Evolutionary conservation across 30 jellyfish, hydroid and myxozoan genomes (phyloP).

Genomic region (Cassiopea xamachana): DNA sequence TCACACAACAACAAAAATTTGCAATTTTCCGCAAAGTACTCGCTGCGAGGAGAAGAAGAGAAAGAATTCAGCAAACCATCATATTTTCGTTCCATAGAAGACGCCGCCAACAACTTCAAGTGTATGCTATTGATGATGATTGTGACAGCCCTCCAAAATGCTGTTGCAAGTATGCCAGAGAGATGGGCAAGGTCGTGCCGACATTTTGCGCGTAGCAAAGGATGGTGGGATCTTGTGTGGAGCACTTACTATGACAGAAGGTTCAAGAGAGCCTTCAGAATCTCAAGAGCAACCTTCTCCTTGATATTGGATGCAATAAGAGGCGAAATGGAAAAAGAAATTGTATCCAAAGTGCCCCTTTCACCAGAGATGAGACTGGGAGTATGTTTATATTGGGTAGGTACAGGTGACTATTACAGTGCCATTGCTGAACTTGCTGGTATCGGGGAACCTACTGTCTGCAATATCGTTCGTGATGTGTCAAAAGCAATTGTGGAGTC

Average conservation of each 20-base stretch:
- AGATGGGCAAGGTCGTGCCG: neutral
- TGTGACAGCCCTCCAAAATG: slow-evolving; percentile 17
- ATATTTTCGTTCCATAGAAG: neutral
- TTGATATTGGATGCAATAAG: neutral
- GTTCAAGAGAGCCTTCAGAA: neutral
- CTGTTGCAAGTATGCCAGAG: slow-evolving; percentile 6
- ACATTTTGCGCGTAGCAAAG: neutral
- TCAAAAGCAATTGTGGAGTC: slow-evolving; percentile 28
- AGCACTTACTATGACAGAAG: neutral
- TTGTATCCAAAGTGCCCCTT: slow-evolving; percentile 39
- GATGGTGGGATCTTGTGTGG: slow-evolving; percentile 14
- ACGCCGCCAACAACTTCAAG: slow-evolving; percentile 12
- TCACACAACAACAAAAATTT: slow-evolving; percentile 10
- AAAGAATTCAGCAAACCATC: neutral
- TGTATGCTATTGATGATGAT: slow-evolving; percentile 13
- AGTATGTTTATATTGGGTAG: slow-evolving; percentile 40
- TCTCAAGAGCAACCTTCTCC: slow-evolving; percentile 5
- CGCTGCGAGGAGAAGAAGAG: neutral
- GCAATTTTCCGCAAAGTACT: neutral
- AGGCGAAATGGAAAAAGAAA: slow-evolving; percentile 21
- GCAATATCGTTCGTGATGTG: slow-evolving; percentile 45
- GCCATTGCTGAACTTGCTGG: slow-evolving; percentile 61
- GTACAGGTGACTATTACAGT: slow-evolving; percentile 38
- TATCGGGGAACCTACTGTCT: slow-evolving; percentile 42
- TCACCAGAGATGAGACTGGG: slow-evolving; percentile 48